Evolutionary conservation across 2,888 invertebrate genomes (phyloP).

Genomic region (Drosophila mayaguana): DNA sequence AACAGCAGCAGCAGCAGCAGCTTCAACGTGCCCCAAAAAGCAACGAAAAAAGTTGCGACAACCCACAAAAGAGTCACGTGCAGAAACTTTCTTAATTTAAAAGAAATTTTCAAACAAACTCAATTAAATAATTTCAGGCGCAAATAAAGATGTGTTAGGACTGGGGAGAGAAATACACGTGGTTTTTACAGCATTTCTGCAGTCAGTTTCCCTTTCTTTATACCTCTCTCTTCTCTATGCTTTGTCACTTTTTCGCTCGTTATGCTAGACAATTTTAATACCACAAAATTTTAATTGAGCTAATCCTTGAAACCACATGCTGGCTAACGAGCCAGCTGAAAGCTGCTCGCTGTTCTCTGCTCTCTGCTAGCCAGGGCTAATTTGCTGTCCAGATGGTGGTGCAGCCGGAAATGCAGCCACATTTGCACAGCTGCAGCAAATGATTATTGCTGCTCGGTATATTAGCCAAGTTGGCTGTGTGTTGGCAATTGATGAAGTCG

Average conservation of each 20-base stretch:
- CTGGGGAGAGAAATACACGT: conserved; percentile 28
- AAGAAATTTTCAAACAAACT: conserved; percentile 80
- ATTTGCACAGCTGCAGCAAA: conserved; percentile 66
- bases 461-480: conserved; percentile 60
- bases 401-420: conserved; percentile 40
- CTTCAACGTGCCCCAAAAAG: not conserved
- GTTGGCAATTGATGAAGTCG: conserved; percentile 23
- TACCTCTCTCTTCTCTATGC: not conserved
- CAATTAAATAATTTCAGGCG: conserved; percentile 77
- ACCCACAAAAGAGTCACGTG: conserved; percentile 69
- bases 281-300: conserved; percentile 79
- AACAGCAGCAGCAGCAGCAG: conserved; percentile 4
- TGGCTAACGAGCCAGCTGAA: conserved; percentile 75
- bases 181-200: conserved; percentile 35
- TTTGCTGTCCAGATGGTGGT: conserved; percentile 30
- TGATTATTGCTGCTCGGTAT: conserved; percentile 64
- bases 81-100: conserved; percentile 78
- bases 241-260: conserved; percentile 34
- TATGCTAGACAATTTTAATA: conserved; percentile 66
- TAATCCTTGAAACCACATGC: conserved; percentile 75
- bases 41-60: conserved; percentile 39
- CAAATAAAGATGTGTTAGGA: conserved; percentile 72
- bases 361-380: conserved; percentile 47
- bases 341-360: conserved; percentile 58
- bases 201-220: not conserved